Percentiles rank a stretch among this genome's conserved stretches.
Conservation (phyloP, 2,113 vertebrate genomes). For the Leucosticte australis region DNA sequence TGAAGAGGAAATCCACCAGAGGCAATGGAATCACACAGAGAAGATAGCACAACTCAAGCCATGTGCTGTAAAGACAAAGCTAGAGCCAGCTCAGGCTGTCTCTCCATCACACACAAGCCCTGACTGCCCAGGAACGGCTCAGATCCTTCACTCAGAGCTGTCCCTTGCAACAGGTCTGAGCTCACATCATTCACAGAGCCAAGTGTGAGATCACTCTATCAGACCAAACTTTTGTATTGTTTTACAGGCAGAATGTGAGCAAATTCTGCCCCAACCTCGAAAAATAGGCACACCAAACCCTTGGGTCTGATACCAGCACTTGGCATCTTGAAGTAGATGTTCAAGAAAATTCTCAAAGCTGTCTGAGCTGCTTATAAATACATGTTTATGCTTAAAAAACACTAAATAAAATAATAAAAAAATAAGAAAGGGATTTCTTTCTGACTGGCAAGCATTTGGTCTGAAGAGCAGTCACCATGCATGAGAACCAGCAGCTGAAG, state of each 20-base stretch:
- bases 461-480: not conserved
- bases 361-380: not conserved
- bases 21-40: fast-evolving
- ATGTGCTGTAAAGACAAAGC: not conserved
- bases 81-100: not conserved
- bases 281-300: not conserved
- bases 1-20: not conserved
- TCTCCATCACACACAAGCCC: not conserved
- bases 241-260: not conserved
- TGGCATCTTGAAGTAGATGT: not conserved
- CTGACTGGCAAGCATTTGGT: not conserved
- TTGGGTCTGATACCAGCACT: not conserved
- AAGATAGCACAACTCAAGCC: not conserved
- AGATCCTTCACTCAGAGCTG: not conserved
- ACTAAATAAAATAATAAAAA: not conserved
- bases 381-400: not conserved
- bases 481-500: not conserved
- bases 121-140: not conserved
- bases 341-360: not conserved
- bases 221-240: fast-evolving
- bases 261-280: not conserved
- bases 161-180: not conserved
- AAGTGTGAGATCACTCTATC: fast-evolving
- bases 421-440: not conserved
- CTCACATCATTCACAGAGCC: fast-evolving